A percentile compares a stretch with the other conserved stretches of the same genome.
phyloP scores from a whole-genome alignment of 2,113 vertebrate species.

The Cettia cetti region DNA sequence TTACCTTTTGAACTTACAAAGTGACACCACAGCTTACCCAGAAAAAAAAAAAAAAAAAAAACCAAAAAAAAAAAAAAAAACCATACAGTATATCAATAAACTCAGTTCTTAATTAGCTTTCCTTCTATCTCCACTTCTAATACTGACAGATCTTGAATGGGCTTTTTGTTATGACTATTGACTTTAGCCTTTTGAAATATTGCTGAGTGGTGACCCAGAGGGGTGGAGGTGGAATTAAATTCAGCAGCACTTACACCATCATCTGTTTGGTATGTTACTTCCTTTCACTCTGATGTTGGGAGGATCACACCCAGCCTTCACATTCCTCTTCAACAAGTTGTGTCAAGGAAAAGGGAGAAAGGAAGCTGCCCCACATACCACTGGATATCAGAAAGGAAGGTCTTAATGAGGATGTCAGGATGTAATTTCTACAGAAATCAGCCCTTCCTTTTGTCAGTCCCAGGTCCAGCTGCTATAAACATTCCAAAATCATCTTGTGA shows the following conservation, averaged over 20 bases:
- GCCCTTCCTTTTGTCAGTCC: slow-evolving; percentile 52
- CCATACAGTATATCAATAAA: neutral
- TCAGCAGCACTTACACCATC: slow-evolving; percentile 51
- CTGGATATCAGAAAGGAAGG: slow-evolving; percentile 65
- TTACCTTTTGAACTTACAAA: slow-evolving; percentile 39
- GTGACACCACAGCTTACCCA: neutral
- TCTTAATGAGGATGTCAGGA: slow-evolving; percentile 63
- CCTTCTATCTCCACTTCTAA: slow-evolving; percentile 50
- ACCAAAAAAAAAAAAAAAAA: slow-evolving; percentile 6
- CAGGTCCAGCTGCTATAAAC: neutral
- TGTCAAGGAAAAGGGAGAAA: slow-evolving; percentile 69
- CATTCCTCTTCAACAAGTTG: slow-evolving; percentile 72
- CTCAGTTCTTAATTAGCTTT: neutral
- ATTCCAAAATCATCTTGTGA: neutral
- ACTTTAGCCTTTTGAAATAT: slow-evolving; percentile 65
- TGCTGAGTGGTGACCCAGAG: slow-evolving; percentile 59
- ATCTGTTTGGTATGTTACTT: slow-evolving; percentile 74
- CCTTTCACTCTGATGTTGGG: slow-evolving; percentile 71
- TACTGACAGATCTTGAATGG: slow-evolving; percentile 14
- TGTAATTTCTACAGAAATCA: slow-evolving; percentile 51
- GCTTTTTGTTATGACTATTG: slow-evolving; percentile 46
- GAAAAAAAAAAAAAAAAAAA: slow-evolving; percentile 18
- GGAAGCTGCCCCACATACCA: slow-evolving; percentile 59
- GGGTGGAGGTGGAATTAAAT: slow-evolving; percentile 67
- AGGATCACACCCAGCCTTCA: slow-evolving; percentile 74